Base-by-base conservation (phyloP, 1,140 invertebrate genomes). In the Argopecten irradians region DNA sequence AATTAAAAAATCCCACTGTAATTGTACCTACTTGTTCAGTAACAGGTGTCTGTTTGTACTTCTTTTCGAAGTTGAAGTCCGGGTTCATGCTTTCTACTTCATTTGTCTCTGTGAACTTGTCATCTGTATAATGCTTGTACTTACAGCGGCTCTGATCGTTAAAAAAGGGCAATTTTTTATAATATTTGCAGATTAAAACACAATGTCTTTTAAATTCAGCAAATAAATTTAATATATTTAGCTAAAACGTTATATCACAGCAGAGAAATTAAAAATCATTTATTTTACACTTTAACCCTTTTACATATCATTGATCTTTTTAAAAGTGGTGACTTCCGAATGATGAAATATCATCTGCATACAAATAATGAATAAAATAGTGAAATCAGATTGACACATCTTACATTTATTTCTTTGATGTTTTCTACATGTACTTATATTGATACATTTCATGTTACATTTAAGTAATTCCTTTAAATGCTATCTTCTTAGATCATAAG, bases 91-190 rank as follows among this genome's bases (percentile, higher is more conserved):
- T 93, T 71, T 89, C 92, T 5, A 95, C 86, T 22, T 93, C 93
- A 34, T 91, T 46, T 32, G 95, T 95, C 86, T 92, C 90, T 5
- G 91, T 92, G 32, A 90, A 90, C 13, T 93, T 91, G 33, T 96
- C 92, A 41, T 97, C 96, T 83, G 96, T 85, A 92, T 96, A 97
- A 86, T 97, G 95, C 87, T 94, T 94, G 93, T 96, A 97, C 83
- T 94, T 95, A 92, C 96, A 96, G 91, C 95, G 96, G 86, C 96
- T 95, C 96, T 96, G 91, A n/a, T 94, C 91, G 85, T 85, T 90
- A 86, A 91, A 82, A n/a, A 85, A 32, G 84, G 19, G 84, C 22
- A 88, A 34, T n/a, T 13, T 32, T n/a, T 32, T 32, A 89, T 34
- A 33, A 34, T n/a, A 33, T 84, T 35, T 8, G n/a, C 19, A 34